phyloP scores from a whole-genome alignment of 1,140 invertebrate species.

The Stratiolaelaps scimitus region DNA sequence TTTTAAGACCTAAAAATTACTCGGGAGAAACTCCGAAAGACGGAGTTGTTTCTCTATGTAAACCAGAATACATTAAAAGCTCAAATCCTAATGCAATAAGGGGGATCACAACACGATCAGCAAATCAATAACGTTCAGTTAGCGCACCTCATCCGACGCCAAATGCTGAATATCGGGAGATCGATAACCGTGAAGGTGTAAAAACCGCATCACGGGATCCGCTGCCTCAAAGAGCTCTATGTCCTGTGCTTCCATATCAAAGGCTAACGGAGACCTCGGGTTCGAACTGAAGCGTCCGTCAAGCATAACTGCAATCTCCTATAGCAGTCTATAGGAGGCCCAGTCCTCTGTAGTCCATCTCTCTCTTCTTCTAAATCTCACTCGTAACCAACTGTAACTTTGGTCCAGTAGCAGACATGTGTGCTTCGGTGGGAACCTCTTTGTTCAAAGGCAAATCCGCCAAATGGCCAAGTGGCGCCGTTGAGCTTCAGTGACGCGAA shows the following conservation, averaged over 20 bases:
- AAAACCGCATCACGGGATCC: neutral
- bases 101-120: neutral
- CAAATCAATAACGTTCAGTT: neutral
- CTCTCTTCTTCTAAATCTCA: neutral
- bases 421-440: too few species aligned
- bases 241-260: too few species aligned
- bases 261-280: neutral
- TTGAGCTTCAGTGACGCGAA: too few species aligned
- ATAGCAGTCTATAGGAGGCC: constrained; percentile 1
- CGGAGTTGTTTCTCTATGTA: too few species aligned
- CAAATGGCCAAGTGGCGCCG: too few species aligned
- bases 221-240: neutral
- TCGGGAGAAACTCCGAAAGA: too few species aligned
- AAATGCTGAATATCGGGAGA: constrained; percentile 4
- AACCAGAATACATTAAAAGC: too few species aligned
- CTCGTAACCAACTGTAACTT: too few species aligned
- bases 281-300: neutral
- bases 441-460: too few species aligned
- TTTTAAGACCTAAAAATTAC: too few species aligned
- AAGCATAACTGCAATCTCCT: constrained; percentile 15
- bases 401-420: too few species aligned
- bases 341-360: neutral
- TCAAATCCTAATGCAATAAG: too few species aligned
- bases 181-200: neutral
- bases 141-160: neutral